These are phyloP conservation scores for Macrotus californicus DNA, from an alignment of 2,113 vertebrate species.

Conservation along the genomic window DNA sequence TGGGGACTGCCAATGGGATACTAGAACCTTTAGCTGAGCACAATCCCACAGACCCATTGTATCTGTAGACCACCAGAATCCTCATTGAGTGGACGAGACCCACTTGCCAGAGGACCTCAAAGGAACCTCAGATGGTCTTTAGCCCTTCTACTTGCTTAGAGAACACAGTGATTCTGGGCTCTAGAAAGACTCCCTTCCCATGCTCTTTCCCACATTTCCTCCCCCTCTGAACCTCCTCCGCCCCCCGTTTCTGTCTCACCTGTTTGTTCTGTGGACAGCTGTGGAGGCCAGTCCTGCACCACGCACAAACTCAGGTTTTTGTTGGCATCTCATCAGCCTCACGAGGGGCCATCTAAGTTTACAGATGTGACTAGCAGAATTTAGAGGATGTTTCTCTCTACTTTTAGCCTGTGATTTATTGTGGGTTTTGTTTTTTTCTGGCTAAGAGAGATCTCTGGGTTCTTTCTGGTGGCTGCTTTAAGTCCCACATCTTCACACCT, in stretches of 20 bases:
- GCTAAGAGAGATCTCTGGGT: not conserved
- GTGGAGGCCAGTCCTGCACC: not conserved
- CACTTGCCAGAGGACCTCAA: not conserved
- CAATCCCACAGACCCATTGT: not conserved
- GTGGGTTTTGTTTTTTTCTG: not conserved
- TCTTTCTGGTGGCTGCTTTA: not conserved
- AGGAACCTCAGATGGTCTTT: not conserved
- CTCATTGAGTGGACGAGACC: not conserved
- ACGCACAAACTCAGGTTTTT: not conserved
- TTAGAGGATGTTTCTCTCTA: not conserved
- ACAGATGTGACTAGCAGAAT: not conserved
- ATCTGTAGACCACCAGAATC: not conserved
- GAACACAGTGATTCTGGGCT: not conserved
- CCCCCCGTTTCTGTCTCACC: not conserved
- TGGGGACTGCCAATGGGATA: not conserved
- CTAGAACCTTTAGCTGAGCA: not conserved
- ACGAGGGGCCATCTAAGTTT: not conserved
- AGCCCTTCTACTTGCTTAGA: not conserved
- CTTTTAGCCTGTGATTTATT: not conserved
- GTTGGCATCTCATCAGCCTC: not conserved
- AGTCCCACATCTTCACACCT: not conserved
- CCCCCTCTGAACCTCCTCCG: not conserved
- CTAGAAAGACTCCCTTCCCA: not conserved
- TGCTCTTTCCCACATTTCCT: not conserved
- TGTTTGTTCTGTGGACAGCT: not conserved